Evolutionary conservation across 1,140 invertebrate genomes (phyloP), one percentile per base, ranked within the genome.

Genomic region (Pararge aegeria): DNA sequence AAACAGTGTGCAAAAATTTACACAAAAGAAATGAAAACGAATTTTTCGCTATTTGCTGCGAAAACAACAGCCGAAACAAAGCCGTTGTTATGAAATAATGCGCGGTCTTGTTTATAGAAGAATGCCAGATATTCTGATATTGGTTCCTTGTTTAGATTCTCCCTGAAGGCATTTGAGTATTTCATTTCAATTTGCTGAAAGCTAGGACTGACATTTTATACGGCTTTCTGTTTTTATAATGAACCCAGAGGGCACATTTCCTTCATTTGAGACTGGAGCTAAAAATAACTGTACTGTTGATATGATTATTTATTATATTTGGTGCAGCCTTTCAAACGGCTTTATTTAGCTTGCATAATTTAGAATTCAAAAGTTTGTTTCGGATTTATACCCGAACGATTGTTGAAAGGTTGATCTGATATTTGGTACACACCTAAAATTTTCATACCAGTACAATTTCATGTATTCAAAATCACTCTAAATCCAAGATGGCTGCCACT

Each of bases 61-160:
- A 24, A 40, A 46, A 54, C 57, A 59, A 44, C 37, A 16, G 18
- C 18, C 19, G 19, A 37, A 60, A 60, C 52, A 42, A 48, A 37
- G 27, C 57, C 57, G 57, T 53, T 30, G 29, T 53, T 59, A 59
- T 53, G 50, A 59, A 59, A 59, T 59, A 53, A 53, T 59, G 44
- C 50, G 29, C 38, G 21, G 42, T 21, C 29, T 60, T 30, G 50
- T 53, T 48, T 34, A 53, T 53, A 53, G 9, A 60, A 53, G 38
- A 46, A 60, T 60, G 38, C 40, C 4, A 48, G 52, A 29, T 51
- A 53, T 51, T 18, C 44, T 16, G 52, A 44, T 59, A 59, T 53
- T 53, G 42, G 40, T 34, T 48, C 21, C 15, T 20, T 29, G 40
- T 16, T 27, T 24, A 60, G 27, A 53, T 53, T 46, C 16, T 21